phyloP scores from a whole-genome alignment of 2,888 invertebrate genomes.

The Rhamnusium bicolor region DNA sequence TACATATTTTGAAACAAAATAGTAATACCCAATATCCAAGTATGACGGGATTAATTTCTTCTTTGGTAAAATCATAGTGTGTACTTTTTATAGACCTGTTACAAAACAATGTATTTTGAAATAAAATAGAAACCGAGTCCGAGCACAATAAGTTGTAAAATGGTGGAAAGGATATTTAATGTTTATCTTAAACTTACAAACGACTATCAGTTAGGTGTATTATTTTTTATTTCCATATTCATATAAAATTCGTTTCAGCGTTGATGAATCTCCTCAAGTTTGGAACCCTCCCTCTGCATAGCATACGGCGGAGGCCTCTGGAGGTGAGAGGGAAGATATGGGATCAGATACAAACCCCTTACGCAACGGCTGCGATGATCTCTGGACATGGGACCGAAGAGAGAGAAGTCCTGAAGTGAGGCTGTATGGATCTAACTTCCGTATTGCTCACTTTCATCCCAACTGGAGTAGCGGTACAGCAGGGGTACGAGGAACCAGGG shows the following conservation, averaged over 20 bases:
- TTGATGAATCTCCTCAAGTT: conserved; percentile 39
- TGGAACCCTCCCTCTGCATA: conserved; percentile 47
- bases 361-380: conserved; percentile 73
- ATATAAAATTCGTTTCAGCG: conserved; percentile 32
- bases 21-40: too few species aligned
- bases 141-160: too few species aligned
- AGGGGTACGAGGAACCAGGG: conserved; percentile 78
- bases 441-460: conserved; percentile 82
- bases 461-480: conserved; percentile 85
- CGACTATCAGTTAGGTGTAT: too few species aligned
- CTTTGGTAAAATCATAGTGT: too few species aligned
- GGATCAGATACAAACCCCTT: conserved; percentile 46
- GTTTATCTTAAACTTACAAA: too few species aligned
- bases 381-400: conserved; percentile 80
- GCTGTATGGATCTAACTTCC: conserved; percentile 73
- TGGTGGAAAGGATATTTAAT: too few species aligned
- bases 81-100: too few species aligned
- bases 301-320: conserved; percentile 47
- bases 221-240: too few species aligned
- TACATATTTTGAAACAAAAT: too few species aligned
- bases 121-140: too few species aligned
- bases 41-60: too few species aligned
- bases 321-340: conserved; percentile 37
- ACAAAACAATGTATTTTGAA: too few species aligned
- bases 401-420: conserved; percentile 75